A percentile compares a stretch with the other conserved stretches of the same genome.
phyloP scores from a whole-genome alignment of 2,113 vertebrate species.

The Cavia porcellus region DNA sequence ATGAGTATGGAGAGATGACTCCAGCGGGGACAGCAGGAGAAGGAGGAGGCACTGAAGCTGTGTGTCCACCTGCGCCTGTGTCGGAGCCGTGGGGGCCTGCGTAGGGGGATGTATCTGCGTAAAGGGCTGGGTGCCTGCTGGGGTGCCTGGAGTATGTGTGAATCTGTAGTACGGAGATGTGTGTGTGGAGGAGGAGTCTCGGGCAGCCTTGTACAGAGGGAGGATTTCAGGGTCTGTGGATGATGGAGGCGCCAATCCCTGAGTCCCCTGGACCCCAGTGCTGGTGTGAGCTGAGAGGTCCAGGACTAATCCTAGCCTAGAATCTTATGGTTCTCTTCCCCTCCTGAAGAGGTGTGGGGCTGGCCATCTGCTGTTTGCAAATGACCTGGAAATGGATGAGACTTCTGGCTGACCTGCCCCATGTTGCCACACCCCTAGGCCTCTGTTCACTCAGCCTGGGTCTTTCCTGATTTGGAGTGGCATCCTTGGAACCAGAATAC shows the following conservation, averaged over 20 bases:
- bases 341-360: neutral
- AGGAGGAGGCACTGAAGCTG: neutral
- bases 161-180: neutral
- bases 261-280: neutral
- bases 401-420: neutral
- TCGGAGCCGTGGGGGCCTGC: neutral
- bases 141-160: neutral
- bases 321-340: neutral
- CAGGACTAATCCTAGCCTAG: neutral
- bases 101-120: neutral
- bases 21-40: neutral
- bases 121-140: neutral
- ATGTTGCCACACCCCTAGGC: neutral
- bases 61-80: neutral
- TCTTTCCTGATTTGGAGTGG: neutral
- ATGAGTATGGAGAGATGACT: neutral
- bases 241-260: neutral
- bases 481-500: neutral
- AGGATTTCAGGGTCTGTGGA: neutral
- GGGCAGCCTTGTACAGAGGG: neutral
- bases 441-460: neutral
- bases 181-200: neutral
- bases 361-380: neutral
- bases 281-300: neutral
- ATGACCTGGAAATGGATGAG: neutral